Conservation (phyloP, 1,140 invertebrate genomes). For the Diabrotica undecimpunctata region DNA sequence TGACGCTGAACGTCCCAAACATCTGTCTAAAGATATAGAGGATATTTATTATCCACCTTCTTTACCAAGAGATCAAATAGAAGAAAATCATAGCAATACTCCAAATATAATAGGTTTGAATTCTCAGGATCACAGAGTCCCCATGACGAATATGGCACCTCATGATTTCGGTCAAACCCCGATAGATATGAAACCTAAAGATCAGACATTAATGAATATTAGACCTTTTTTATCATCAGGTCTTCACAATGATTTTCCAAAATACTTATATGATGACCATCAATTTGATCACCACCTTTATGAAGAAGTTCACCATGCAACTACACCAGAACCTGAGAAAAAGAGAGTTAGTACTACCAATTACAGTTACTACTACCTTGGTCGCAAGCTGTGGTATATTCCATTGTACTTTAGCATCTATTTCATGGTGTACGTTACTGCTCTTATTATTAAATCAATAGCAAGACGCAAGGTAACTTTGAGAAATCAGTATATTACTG, state of each 20-base stretch:
- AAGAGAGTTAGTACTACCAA: slow-evolving; percentile 65
- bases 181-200: neutral
- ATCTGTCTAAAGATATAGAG: slow-evolving; percentile 26
- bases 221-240: neutral
- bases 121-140: neutral
- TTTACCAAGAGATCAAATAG: slow-evolving; percentile 20
- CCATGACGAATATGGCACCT: neutral
- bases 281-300: slow-evolving; percentile 48
- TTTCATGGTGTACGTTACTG: slow-evolving; percentile 74
- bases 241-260: slow-evolving; percentile 27
- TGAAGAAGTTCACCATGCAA: slow-evolving; percentile 46
- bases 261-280: slow-evolving; percentile 28
- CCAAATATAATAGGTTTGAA: neutral
- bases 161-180: neutral
- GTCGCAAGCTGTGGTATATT: slow-evolving; percentile 76
- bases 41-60: slow-evolving; percentile 33
- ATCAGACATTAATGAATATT: neutral
- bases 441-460: slow-evolving; percentile 73
- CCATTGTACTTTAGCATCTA: slow-evolving; percentile 82
- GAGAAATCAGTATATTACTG: slow-evolving; percentile 38
- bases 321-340: slow-evolving; percentile 48
- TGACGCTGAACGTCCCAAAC: slow-evolving; percentile 21
- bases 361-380: slow-evolving; percentile 78
- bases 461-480: slow-evolving; percentile 67
- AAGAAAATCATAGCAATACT: neutral